Conservation (phyloP, 2,797 vertebrate species). For the Peromyscus aztecus region DNA sequence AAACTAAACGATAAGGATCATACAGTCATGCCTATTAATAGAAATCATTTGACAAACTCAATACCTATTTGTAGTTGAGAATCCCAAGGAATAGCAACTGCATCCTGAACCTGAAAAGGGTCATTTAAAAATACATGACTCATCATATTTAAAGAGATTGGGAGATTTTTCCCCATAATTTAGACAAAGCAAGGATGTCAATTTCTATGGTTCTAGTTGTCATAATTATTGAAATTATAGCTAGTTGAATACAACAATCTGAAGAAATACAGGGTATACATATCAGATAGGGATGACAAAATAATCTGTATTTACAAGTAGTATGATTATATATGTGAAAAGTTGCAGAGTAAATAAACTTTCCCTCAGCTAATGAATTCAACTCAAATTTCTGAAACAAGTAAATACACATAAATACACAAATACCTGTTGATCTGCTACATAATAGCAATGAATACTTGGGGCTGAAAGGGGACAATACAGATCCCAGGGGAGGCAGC, state of each 20-base stretch:
- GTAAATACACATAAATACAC: not conserved
- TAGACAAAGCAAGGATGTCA: not conserved
- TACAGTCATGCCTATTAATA: not conserved
- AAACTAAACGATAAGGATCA: not conserved
- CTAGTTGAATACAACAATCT: not conserved
- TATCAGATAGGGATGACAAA: not conserved
- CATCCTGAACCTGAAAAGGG: not conserved
- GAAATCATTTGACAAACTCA: not conserved
- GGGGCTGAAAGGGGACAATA: not conserved
- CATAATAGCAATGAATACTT: not conserved
- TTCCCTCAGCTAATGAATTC: not conserved
- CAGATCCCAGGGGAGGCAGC: not conserved
- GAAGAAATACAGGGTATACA: not conserved
- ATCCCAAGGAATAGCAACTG: not conserved
- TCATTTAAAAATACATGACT: not conserved
- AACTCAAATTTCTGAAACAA: not conserved
- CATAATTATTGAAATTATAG: not conserved
- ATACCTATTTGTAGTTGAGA: not conserved
- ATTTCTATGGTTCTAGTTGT: not conserved
- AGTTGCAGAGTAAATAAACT: not conserved
- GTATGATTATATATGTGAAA: not conserved
- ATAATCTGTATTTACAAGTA: not conserved
- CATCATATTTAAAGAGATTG: not conserved
- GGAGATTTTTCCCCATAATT: not conserved
- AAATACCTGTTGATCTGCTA: not conserved